Evolutionary conservation across 2,888 invertebrate genomes (phyloP), one percentile per base, ranked within the genome.

Genomic region (Drosophila anomalata): DNA sequence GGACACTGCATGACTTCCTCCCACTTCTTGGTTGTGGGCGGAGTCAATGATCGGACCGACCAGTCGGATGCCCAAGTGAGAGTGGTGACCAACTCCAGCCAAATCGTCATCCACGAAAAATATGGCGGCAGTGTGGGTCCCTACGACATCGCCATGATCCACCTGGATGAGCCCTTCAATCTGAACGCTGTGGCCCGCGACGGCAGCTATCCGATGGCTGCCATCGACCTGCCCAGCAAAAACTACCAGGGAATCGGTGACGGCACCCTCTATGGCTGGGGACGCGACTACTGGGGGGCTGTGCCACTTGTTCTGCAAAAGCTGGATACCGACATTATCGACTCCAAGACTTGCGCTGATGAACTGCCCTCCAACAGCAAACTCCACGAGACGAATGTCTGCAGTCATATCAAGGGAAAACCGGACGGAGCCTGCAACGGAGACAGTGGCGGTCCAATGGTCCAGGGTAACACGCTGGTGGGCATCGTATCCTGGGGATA

Each of bases 61-160:
- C 73, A 76, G 11, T 46, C 77, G 0, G 61, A 72, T 5, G 78
- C 77, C 0, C 91, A 91, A 74, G 46, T 77, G 9, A 84, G 89
- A 2, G 2, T 59, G 0, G 89, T 89, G 1, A 72, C 67, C 58
- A 78, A 50, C 6, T 77, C 48, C 6, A 41, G 42, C 0, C 69
- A 73, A 1, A 70, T 82, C 22, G 61, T 89, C 2, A 68, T 89
- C 1, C 92, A 93, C 61, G 88, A 87, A 41, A 44, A 72, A 0
- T 91, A 89, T 67, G 36, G 29, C 47, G 92, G 92, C 22, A 90
- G 90, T 2, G 90, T 92, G 41, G 92, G 91, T 2, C 92, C 92
- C 69, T 90, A 94, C 71, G 94, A 94, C 79, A 92, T 94, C 52
- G 94, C 93, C 22, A 77, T 94, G 12, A 79, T 94, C 52, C 77